Conservation (phyloP, 2,797 vertebrate genomes). For the Chelonia mydas region DNA sequence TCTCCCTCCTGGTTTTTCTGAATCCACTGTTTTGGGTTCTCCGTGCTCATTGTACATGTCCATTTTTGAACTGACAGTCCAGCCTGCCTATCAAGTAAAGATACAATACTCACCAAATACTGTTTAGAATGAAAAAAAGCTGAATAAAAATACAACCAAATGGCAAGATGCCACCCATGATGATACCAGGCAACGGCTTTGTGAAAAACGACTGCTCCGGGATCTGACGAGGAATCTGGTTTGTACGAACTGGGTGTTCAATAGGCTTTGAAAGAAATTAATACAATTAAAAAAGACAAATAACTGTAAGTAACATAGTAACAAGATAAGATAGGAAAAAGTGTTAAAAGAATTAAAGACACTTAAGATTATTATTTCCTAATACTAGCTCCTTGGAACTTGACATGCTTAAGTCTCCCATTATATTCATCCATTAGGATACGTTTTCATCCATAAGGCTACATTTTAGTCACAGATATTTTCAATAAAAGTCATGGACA, state of each 20-base stretch:
- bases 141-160: slow-evolving; percentile 96
- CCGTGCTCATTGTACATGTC: background rate
- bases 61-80: background rate
- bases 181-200: slow-evolving; percentile 88
- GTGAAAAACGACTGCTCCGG: slow-evolving; percentile 91
- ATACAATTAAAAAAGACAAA: background rate
- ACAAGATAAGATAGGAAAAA: background rate
- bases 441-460: too few relatives aligned
- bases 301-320: background rate
- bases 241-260: slow-evolving; percentile 89
- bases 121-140: slow-evolving; percentile 94
- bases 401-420: background rate
- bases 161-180: slow-evolving; percentile 92
- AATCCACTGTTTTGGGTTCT: background rate
- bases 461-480: too few relatives aligned
- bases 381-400: background rate
- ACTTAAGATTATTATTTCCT: background rate
- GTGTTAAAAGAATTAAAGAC: background rate
- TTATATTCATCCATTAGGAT: background rate
- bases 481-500: too few relatives aligned
- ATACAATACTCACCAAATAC: slow-evolving; percentile 87
- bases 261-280: slow-evolving; percentile 80
- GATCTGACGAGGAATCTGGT: slow-evolving; percentile 90
- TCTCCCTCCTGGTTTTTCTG: background rate
- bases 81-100: background rate